Base-by-base conservation (phyloP, 1,140 invertebrate genomes). In the Samia ricini region DNA sequence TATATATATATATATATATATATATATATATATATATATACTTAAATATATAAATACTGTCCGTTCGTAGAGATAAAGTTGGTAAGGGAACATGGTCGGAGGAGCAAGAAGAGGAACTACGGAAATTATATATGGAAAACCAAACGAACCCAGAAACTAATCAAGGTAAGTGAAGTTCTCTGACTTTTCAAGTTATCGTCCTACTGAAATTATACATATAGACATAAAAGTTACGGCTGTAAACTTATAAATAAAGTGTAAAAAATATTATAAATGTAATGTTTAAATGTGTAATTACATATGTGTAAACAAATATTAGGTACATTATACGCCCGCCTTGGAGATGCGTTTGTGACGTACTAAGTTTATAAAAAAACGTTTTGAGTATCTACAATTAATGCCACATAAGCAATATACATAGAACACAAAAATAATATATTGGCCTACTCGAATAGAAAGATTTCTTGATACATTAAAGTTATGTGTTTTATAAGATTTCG, bases 91-190 rank as follows among this genome's bases (percentile, higher is more conserved):
- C 82, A 10, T 99, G 97, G 98, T 94, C 93, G 26, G 97, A 98
- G 82, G 95, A 95, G 73, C 94, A 98, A 88, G 96, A 98, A 87
- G 92, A 95, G 63, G 97, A 98, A 91, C 85, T 98, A 29, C 92
- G 93, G 49, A 92, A 93, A 64, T 91, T 98, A 48, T 97, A 95
- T 88, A 95, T 96, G 89, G 96, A 98, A 86, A 95, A 95, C 89
- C 94, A 95, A 85, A 93, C 92, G 61, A 94, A 95, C 81, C 91
- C 92, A 26, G 74, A 91, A 73, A 93, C 91, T 55, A 88, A 93
- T 77, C 91, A 93, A 89, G 92, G 93, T 93, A 85, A 62, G 36
- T 56, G 7, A n/a, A 26, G 24, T 29, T 56, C 33, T 42, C 33
- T 1, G 12, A n/a, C n/a, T n/a, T n/a, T n/a, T n/a, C n/a, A n/a